Evolutionary conservation across 2,888 invertebrate genomes (phyloP).

Genomic region (Paralinhomoeus sp.): DNA sequence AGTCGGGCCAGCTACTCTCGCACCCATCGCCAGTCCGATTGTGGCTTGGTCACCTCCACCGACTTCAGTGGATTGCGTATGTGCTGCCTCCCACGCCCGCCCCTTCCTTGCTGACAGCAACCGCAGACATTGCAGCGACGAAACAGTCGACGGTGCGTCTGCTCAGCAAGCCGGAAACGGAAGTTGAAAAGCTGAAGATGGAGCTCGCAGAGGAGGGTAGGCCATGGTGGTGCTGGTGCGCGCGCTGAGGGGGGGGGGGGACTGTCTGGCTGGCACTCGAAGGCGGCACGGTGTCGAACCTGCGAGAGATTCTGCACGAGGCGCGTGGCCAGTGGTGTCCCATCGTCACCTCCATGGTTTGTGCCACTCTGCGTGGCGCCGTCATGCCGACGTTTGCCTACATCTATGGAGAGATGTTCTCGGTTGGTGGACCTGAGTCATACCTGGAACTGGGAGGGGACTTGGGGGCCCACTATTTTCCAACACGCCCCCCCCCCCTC

Average conservation of each 20-base stretch:
- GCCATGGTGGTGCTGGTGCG: no score
- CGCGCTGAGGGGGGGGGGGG: background rate
- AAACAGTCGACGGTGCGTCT: no score
- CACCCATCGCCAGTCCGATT: no score
- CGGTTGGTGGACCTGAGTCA: slow-evolving; percentile 13
- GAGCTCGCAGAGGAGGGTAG: background rate
- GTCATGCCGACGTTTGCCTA: slow-evolving; percentile 32
- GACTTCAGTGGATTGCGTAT: no score
- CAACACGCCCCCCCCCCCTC: no score
- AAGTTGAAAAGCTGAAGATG: background rate
- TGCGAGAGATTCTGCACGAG: slow-evolving; percentile 21
- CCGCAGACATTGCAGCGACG: no score
- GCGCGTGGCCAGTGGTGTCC: slow-evolving; percentile 28
- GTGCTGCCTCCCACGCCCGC: no score
- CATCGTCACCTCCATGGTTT: slow-evolving; percentile 26
- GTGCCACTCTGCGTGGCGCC: slow-evolving; percentile 26
- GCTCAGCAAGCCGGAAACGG: background rate
- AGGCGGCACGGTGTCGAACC: background rate
- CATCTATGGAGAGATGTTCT: slow-evolving; percentile 25
- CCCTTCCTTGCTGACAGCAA: no score
- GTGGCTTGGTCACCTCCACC: no score
- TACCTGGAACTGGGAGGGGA: no score
- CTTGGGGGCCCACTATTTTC: no score
- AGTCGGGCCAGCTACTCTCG: no score
- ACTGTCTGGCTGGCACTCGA: background rate